Base-by-base conservation (phyloP, 2,888 invertebrate genomes). In the Apodemia mormo region DNA sequence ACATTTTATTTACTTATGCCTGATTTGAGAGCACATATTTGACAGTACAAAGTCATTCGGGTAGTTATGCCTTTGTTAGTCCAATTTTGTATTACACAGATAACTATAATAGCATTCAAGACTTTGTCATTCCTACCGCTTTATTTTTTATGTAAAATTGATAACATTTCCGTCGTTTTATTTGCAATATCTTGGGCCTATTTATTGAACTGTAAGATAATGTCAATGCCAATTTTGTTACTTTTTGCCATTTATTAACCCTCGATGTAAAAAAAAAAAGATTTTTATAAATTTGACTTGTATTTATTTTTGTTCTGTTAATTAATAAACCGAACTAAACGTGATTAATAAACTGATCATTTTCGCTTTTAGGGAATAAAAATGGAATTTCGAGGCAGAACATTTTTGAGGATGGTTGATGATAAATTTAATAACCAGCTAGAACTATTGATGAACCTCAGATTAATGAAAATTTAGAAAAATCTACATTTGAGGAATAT, bases 31-130 rank as follows among this genome's bases (percentile, higher is more conserved):
- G 68, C 33, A 73, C 69, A 72, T 70, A 72, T 68, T 72, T 72
- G 61, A 61, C 61, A 22, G 61, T 29, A 61, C 61, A 61, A 61
- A 61, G 61, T 29, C 61, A 29, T 61, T 70, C 65, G 58, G 70
- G 67, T 65, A 70, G 67, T 70, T 61, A 45, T 72, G 72, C 69
- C 72, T 58, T 72, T 72, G 72, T 72, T 37, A 45, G 70, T 72
- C 56, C 70, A 72, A 69, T 72, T 66, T 61, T 61, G 61, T 61
- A 1, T 14, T 61, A 61, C 4, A 61, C 61, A 22, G n/a, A 61
- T 61, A 61, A 61, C 10, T 61, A 10, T 61, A 61, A 70, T 68
- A 69, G 54, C 56, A 72, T 70, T 70, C 70, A 61, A 70, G 72
- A 67, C 67, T 70, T 72, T 72, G 68, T 70, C 68, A 72, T 70